Percentiles rank a stretch among this genome's conserved stretches.
phyloP scores from a whole-genome alignment of 2,113 vertebrate species.

The Fregetta grallaria region DNA sequence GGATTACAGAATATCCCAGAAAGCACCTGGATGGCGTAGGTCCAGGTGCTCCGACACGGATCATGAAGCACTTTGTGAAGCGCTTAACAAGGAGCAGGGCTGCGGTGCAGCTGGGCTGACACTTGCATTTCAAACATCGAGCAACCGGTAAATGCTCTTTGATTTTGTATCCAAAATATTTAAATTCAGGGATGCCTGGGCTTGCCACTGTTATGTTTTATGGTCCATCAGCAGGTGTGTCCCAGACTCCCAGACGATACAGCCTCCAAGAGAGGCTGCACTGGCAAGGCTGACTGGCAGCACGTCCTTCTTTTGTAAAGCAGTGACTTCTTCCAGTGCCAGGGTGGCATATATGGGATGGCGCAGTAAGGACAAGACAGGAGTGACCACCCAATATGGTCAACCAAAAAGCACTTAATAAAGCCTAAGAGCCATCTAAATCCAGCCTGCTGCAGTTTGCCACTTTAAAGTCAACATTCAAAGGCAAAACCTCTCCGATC shows the following conservation, averaged over 20 bases:
- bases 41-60: not conserved
- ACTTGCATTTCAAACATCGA: fast-evolving
- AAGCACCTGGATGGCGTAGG: not conserved
- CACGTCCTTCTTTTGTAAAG: not conserved
- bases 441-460: not conserved
- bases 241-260: not conserved
- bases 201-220: not conserved
- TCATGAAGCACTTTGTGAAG: not conserved
- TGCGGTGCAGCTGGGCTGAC: not conserved
- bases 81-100: not conserved
- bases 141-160: not conserved
- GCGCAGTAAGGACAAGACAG: not conserved
- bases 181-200: not conserved
- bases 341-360: not conserved
- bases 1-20: not conserved
- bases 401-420: not conserved
- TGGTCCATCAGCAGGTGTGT: not conserved
- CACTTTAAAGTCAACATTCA: conserved; percentile 12
- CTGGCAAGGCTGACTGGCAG: not conserved
- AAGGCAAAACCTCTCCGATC: not conserved
- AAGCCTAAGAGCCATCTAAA: not conserved
- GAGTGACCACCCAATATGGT: not conserved
- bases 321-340: not conserved
- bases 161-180: not conserved
- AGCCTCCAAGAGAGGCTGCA: not conserved